Evolutionary conservation across 2,888 invertebrate species (phyloP).

Genomic region (Gasteruption jaculator): DNA sequence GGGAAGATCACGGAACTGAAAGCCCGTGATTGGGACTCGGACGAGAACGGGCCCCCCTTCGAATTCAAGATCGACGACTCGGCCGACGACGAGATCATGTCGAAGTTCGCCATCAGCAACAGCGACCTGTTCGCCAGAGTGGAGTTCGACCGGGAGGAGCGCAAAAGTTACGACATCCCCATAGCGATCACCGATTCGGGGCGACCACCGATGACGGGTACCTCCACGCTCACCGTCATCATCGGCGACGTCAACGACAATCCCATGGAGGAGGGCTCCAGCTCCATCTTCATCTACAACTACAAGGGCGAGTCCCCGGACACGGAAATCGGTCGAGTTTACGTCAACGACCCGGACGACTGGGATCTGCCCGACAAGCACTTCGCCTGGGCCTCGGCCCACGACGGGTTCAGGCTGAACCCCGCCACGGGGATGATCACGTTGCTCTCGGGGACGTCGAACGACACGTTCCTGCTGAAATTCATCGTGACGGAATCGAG

Average conservation of each 20-base stretch:
- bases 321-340: slow-evolving; percentile 85
- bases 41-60: slow-evolving; percentile 84
- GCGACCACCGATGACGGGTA: slow-evolving; percentile 66
- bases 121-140: slow-evolving; percentile 68
- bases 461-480: slow-evolving; percentile 70
- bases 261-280: slow-evolving; percentile 79
- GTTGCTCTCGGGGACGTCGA: slow-evolving; percentile 71
- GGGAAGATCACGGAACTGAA: slow-evolving; percentile 64
- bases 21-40: slow-evolving; percentile 78
- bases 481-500: slow-evolving; percentile 73
- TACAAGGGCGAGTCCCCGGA: slow-evolving; percentile 81
- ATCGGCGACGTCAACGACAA: slow-evolving; percentile 96
- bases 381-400: slow-evolving; percentile 68
- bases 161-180: slow-evolving; percentile 83
- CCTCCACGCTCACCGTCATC: slow-evolving; percentile 79
- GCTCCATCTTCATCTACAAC: slow-evolving; percentile 91
- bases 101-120: slow-evolving; percentile 68
- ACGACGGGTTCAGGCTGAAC: slow-evolving; percentile 70
- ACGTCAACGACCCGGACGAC: slow-evolving; percentile 92
- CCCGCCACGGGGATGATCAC: slow-evolving; percentile 81
- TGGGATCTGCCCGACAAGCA: slow-evolving; percentile 94
- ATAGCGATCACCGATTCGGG: slow-evolving; percentile 88
- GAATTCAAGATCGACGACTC: slow-evolving; percentile 62
- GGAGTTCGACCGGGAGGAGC: slow-evolving; percentile 80
- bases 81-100: slow-evolving; percentile 61